These are phyloP conservation scores for Drosophila arawakana DNA, from an alignment of 1,140 invertebrate species.

Conservation along the genomic window DNA sequence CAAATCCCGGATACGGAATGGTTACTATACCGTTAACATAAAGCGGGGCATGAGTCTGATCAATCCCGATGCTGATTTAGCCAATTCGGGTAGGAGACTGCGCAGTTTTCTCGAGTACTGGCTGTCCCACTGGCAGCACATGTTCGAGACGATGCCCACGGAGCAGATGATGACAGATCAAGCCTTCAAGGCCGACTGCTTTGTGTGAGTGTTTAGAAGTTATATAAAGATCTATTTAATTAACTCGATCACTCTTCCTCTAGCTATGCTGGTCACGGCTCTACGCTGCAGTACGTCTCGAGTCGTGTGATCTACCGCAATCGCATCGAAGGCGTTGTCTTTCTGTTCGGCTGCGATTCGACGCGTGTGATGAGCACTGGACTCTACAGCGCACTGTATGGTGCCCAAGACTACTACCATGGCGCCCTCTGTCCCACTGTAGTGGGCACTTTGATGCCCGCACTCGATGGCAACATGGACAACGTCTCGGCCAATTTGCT, in stretches of 20 bases:
- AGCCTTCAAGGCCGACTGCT: conserved; percentile 67
- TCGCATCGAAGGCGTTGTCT: conserved; percentile 68
- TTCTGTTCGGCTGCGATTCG: conserved; percentile 81
- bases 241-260: not conserved
- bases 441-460: conserved; percentile 77
- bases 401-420: conserved; percentile 79
- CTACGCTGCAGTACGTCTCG: conserved; percentile 74
- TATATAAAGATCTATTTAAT: no score
- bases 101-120: conserved; percentile 76
- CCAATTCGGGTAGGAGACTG: conserved; percentile 70
- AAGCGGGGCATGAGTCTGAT: conserved; percentile 60
- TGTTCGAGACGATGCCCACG: conserved; percentile 65
- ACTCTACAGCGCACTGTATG: conserved; percentile 71
- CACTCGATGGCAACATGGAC: conserved; percentile 74
- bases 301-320: conserved; percentile 62
- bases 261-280: conserved; percentile 81
- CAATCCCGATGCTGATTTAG: conserved; percentile 77
- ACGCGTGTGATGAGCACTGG: conserved; percentile 71
- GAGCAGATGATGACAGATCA: conserved; percentile 61
- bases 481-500: conserved; percentile 62
- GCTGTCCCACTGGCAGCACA: conserved; percentile 67
- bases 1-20: conserved; percentile 52
- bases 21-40: conserved; percentile 63
- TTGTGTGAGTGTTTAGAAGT: conserved; percentile 59
- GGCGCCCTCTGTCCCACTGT: conserved; percentile 76